Evolutionary conservation across 2,888 invertebrate species (phyloP), one percentile per base, ranked within the genome.

Genomic region (Eilema griseolum): DNA sequence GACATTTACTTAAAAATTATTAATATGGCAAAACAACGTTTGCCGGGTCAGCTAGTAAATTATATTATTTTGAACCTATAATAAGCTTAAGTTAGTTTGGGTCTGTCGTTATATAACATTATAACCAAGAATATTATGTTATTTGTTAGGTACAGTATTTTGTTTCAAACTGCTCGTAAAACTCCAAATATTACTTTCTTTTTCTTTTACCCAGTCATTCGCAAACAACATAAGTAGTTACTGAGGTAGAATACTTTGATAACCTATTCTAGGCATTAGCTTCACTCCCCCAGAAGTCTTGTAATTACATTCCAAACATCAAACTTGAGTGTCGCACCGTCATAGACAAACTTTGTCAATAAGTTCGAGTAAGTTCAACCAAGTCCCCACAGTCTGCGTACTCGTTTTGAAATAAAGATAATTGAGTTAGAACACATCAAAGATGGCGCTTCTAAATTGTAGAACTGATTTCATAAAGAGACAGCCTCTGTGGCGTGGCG

Each of bases 361-460:
- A 37, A 73, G 65, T 73, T 77, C 41, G 10, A 72, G 41, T 20
- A 46, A 46, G 46, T 52, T 52, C n/a, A 52, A 20, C 52, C n/a
- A 52, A 52, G 52, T n/a, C n/a, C 52, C n/a, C 52, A 52, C 52
- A n/a, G 52, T n/a, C 46, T 52, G 52, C 52, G n/a, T n/a, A 52
- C 52, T n/a, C 8, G n/a, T n/a, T 70, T 61, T 14, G 26, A 24
- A 77, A 73, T 73, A 73, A 52, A 52, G 64, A 72, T 82, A 69
- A 82, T 72, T 73, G 64, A 74, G 71, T 75, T 70, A 31, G 41
- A 73, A 68, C 28, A 63, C 24, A 65, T 59, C 59, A 33, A 46
- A 74, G 62, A 62, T 41, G 8, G 16, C 23, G 24, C 59, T 14
- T 56, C 14, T 28, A n/a, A 52, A 52, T 52, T 33, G 28, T 31